Base-by-base conservation (phyloP, 2,113 vertebrate genomes). In the Psephotus haematonotus region DNA sequence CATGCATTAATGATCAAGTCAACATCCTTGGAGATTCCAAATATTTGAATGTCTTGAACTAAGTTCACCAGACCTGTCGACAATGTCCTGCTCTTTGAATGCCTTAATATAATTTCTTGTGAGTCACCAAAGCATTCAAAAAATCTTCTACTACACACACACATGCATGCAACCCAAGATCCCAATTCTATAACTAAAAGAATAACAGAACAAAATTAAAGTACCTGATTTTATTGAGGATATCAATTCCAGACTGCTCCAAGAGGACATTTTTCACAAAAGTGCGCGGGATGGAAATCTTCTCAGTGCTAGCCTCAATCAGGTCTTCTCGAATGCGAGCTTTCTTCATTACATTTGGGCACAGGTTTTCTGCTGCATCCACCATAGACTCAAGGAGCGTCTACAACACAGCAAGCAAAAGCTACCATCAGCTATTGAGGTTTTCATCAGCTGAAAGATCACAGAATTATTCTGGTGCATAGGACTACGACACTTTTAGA, bases 221-320 rank as follows among this genome's bases (percentile, higher is more conserved):
- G 39, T 82, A 99, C 99, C 99, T 99, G 92, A 99, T 99, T 98
- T 99, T 99, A 97, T 99, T 99, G 95, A 99, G 98, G 83, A 99
- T 99, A 96, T 99, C 99, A 63, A 99, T 97, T 63, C 99, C 99
- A 80, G 99, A 99, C 88, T 99, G 99, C 97, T 99, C 99, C 97
- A 99, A 95, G 43, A 99, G 98, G 41, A 99, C 99, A 94, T 99
- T 99, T 96, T 99, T 99, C 90, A 99, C 99, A 87, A 99, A 99
- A 69, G 99, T 98, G 10, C 98, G 98, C 47, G 99, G 99, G 46
- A 99, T 98, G 10, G 99, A 98, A 97, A 99, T 99, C 97, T 99
- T 98, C 92, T 98, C 98, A 2, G 98, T 98, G 97, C 99, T 98
- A 94, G 99, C 98, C 57, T 98, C 98, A 70, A 99, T 98, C 83